Conservation (phyloP, 2,888 invertebrate species). For the Parelbella ahira region DNA sequence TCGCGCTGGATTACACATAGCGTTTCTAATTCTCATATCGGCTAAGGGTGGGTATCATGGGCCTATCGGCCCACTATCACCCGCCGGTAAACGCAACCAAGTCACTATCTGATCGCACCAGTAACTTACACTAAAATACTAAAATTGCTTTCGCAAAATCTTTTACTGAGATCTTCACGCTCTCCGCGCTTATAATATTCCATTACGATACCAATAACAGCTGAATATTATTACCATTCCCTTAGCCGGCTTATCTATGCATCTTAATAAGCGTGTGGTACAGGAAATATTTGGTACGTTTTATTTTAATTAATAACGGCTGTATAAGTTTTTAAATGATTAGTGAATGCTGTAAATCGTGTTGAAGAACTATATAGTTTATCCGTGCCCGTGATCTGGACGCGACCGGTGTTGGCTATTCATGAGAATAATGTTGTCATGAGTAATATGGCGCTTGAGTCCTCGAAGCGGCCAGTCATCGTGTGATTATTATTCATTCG, state of each 20-base stretch:
- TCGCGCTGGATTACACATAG: conserved; percentile 17
- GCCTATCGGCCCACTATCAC: conserved; percentile 48
- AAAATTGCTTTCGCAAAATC: conserved; percentile 76
- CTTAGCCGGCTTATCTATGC: conserved; percentile 34
- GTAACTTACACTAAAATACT: conserved; percentile 74
- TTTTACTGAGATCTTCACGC: conserved; percentile 74
- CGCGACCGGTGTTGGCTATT: background rate
- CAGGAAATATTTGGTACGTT: conserved; percentile 21
- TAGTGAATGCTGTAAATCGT: background rate
- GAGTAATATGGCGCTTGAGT: conserved; percentile 40
- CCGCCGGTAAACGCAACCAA: conserved; percentile 61
- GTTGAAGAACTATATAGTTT: conserved; percentile 23
- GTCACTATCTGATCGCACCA: conserved; percentile 73
- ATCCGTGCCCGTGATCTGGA: conserved; percentile 26
- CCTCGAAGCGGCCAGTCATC: conserved; percentile 47
- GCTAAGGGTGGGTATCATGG: conserved; percentile 49
- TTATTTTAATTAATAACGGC: conserved; percentile 16
- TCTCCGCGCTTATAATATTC: conserved; percentile 72
- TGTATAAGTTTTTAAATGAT: conserved; percentile 1
- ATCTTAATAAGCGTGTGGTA: conserved; percentile 35
- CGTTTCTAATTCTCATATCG: conserved; percentile 24
- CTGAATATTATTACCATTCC: conserved; percentile 63
- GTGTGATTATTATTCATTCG: conserved; percentile 45
- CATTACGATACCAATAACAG: conserved; percentile 72
- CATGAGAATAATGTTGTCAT: conserved; percentile 48